phyloP scores from a whole-genome alignment of 1,140 invertebrate genomes.

The Anastrepha obliqua region DNA sequence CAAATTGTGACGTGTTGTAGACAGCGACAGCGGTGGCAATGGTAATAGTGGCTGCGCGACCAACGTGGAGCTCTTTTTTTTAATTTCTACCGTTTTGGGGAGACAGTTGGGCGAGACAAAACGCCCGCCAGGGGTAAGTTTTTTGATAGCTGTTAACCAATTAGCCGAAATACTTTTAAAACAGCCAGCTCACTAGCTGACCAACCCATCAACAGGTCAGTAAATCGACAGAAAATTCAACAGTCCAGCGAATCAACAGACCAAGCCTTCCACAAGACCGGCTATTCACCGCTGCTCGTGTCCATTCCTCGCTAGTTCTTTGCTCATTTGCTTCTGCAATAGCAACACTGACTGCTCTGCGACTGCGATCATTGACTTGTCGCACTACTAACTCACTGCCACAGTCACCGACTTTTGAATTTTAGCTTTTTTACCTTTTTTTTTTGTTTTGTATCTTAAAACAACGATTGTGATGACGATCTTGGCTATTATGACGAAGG shows the following conservation, averaged over 20 bases:
- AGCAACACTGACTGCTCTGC: conserved; percentile 53
- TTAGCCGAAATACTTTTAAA: conserved; percentile 38
- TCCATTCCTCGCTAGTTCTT: neutral
- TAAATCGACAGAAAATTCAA: neutral
- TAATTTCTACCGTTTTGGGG: neutral
- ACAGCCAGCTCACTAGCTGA: neutral
- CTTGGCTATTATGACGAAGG: conserved; percentile 32
- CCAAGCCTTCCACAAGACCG: conserved; percentile 33
- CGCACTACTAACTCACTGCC: conserved; percentile 72
- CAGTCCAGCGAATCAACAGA: neutral
- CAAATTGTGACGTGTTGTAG: neutral
- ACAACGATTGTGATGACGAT: neutral
- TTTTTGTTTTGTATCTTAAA: neutral
- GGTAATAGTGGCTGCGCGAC: neutral
- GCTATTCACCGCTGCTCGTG: neutral
- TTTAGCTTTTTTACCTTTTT: conserved; percentile 21
- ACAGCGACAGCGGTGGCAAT: neutral
- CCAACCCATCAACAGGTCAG: neutral
- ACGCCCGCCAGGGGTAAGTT: neutral
- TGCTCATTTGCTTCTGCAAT: conserved; percentile 44
- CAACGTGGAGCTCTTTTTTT: neutral
- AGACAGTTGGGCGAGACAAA: neutral
- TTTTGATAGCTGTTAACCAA: neutral
- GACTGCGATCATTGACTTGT: conserved; percentile 73
- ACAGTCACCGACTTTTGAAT: conserved; percentile 70